phyloP scores from a whole-genome alignment of 35 echinoderm and acorn worm genomes.

The Ophiothrix spiculata region DNA sequence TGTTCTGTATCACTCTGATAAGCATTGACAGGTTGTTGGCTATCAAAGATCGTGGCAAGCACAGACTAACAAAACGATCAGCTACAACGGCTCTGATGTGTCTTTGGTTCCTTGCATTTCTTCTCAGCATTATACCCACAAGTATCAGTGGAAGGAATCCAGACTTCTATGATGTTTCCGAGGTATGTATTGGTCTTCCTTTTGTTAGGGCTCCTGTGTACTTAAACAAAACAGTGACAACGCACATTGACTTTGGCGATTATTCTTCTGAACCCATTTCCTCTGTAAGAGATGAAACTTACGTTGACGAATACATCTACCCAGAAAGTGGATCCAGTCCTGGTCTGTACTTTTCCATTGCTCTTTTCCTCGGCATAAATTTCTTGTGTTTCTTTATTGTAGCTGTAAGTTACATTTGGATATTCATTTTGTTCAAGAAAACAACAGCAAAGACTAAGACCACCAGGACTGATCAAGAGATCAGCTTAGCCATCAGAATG shows the following conservation, averaged over 20 bases:
- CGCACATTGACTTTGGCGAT: neutral
- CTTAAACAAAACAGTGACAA: neutral
- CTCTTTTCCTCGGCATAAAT: constrained; percentile 45
- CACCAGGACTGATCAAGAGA: neutral
- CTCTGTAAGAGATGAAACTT: constrained; percentile 4
- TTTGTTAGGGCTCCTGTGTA: constrained; percentile 44
- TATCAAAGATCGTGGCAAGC: constrained; percentile 2
- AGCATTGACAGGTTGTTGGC: constrained; percentile 37
- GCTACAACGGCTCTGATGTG: neutral
- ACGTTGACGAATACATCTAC: neutral
- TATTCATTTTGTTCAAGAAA: constrained; percentile 15
- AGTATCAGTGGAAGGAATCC: neutral
- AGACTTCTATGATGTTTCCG: constrained; percentile 29
- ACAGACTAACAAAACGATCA: neutral
- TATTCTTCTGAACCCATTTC: neutral
- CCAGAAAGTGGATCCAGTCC: constrained; percentile 8
- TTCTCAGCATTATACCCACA: constrained; percentile 13
- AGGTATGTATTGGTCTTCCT: constrained; percentile 47
- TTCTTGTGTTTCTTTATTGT: constrained; percentile 26
- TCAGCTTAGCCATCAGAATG: constrained; percentile 26
- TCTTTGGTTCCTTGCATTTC: constrained; percentile 28
- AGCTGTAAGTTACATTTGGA: constrained; percentile 24
- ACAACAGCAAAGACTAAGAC: neutral
- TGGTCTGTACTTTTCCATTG: constrained; percentile 27
- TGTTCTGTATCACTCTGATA: constrained; percentile 47